Evolutionary conservation across 2,113 vertebrate genomes (phyloP).

Genomic region (Myrmophylax atrothorax): DNA sequence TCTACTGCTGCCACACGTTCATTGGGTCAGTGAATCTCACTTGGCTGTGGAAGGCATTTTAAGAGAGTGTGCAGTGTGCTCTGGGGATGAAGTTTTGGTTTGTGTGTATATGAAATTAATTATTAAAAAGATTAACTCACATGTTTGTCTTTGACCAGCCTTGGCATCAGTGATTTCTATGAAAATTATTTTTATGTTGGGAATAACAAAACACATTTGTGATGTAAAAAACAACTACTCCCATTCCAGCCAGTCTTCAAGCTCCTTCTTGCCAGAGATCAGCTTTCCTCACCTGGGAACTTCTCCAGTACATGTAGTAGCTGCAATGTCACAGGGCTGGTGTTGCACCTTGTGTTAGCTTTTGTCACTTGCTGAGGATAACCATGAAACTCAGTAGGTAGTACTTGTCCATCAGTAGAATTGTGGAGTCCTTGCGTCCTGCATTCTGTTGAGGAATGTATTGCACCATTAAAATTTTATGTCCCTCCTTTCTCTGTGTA

Average conservation of each 20-base stretch:
- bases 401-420: accelerated
- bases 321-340: background rate
- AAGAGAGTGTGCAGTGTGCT: background rate
- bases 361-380: background rate
- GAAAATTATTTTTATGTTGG: background rate
- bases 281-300: background rate
- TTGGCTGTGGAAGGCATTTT: background rate
- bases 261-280: background rate
- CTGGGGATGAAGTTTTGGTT: background rate
- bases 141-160: background rate
- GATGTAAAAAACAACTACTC: background rate
- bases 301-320: background rate
- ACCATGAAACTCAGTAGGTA: background rate
- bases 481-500: background rate
- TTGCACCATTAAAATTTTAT: accelerated
- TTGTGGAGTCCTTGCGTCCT: background rate
- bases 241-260: background rate
- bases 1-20: background rate
- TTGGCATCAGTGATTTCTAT: background rate
- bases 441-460: background rate
- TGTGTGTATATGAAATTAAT: background rate
- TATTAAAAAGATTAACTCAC: background rate
- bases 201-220: background rate
- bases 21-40: background rate
- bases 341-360: background rate